Evolutionary conservation across 37 sponge, comb jelly and placozoan species (phyloP).

Genomic region (Spongilla lacustris): DNA sequence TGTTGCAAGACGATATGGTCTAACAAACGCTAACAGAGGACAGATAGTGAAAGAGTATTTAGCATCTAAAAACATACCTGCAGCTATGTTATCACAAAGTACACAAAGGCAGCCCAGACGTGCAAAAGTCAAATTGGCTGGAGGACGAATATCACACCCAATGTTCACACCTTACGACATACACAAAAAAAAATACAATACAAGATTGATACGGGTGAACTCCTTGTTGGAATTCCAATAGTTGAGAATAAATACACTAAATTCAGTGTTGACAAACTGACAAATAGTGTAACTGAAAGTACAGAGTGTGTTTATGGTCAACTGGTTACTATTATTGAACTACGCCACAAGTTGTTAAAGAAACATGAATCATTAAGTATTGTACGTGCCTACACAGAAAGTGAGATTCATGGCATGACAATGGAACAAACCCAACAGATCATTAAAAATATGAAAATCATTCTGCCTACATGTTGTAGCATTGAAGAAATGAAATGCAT

Average conservation of each 20-base stretch:
- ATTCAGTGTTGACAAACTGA: background rate
- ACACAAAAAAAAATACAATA: background rate
- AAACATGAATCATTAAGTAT: background rate
- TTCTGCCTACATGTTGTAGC: no score
- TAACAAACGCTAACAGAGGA: background rate
- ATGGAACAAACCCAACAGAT: background rate
- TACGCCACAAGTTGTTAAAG: background rate
- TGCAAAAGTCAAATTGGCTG: background rate
- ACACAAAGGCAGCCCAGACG: background rate
- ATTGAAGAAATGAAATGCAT: no score
- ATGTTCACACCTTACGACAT: background rate
- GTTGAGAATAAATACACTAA: background rate
- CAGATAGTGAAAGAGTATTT: background rate
- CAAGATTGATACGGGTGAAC: background rate
- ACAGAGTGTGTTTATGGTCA: background rate
- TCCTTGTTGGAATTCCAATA: background rate
- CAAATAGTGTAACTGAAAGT: background rate
- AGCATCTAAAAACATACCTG: background rate
- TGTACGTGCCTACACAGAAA: background rate
- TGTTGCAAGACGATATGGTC: background rate
- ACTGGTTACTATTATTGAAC: background rate
- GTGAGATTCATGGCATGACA: background rate
- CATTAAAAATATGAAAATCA: background rate
- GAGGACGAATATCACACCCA: background rate
- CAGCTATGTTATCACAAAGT: background rate